A percentile compares a stretch with the other conserved stretches of the same genome.
Conservation (phyloP, 2,797 vertebrate species). For the Liasis olivaceus region DNA sequence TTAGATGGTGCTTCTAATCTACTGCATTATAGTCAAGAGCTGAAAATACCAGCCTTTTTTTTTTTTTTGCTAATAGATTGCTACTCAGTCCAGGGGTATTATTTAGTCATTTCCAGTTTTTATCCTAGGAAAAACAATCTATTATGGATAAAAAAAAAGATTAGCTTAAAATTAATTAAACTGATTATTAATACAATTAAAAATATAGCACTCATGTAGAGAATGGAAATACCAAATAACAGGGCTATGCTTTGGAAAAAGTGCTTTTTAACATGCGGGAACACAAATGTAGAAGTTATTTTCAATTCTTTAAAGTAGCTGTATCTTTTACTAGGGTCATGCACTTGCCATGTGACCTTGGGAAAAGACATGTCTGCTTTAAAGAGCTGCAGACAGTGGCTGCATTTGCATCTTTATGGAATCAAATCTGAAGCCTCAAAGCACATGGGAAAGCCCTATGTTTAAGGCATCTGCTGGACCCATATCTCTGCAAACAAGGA, state of each 20-base stretch:
- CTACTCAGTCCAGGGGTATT: background rate
- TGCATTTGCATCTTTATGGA: background rate
- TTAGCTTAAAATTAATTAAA: background rate
- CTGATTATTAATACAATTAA: constrained; percentile 26
- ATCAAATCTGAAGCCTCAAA: background rate
- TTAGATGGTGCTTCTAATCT: background rate
- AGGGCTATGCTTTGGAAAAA: background rate
- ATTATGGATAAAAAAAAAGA: background rate
- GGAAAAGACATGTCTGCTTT: background rate
- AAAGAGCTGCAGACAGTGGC: background rate
- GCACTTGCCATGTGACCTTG: background rate
- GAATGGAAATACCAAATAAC: background rate
- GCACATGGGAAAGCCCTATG: background rate
- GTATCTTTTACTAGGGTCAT: background rate
- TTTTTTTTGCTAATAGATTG: background rate
- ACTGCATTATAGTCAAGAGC: background rate
- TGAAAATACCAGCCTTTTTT: background rate
- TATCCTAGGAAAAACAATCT: background rate
- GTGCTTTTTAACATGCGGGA: background rate
- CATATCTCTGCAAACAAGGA: background rate
- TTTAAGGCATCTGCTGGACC: background rate
- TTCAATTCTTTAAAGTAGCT: background rate
- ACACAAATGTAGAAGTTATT: background rate
- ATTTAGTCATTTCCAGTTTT: background rate
- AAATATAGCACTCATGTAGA: background rate